Conservation (phyloP, 2,113 vertebrate genomes). For the Bolborhynchus lineola region DNA sequence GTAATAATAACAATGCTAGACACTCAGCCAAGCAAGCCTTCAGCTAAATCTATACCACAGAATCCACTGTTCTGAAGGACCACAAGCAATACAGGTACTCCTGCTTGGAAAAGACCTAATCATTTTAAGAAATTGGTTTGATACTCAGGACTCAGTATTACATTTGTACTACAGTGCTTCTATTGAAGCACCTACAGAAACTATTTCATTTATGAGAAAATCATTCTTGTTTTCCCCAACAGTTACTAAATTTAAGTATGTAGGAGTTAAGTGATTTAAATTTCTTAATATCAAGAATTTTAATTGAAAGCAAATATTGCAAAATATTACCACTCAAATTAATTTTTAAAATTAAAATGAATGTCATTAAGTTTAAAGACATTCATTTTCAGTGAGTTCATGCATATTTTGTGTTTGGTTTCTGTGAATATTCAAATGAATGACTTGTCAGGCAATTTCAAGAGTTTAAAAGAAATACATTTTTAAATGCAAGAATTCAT, state of each 20-base stretch:
- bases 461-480: background rate
- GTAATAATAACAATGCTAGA: background rate
- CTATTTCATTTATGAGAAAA: background rate
- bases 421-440: background rate
- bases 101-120: background rate
- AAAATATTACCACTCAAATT: background rate
- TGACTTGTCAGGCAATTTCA: background rate
- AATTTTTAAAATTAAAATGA: background rate
- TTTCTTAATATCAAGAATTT: background rate
- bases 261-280: background rate
- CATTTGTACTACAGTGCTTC: background rate
- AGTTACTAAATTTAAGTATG: background rate
- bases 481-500: background rate
- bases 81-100: background rate
- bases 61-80: background rate
- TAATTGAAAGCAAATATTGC: constrained; percentile 3
- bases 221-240: background rate
- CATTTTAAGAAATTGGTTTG: background rate
- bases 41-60: background rate
- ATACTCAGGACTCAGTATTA: background rate
- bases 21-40: background rate
- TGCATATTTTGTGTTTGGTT: background rate
- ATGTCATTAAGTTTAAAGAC: background rate
- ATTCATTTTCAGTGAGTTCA: background rate
- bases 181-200: background rate